Evolutionary conservation across 2,888 invertebrate genomes (phyloP).

Genomic region (Xanthorhoe designata): DNA sequence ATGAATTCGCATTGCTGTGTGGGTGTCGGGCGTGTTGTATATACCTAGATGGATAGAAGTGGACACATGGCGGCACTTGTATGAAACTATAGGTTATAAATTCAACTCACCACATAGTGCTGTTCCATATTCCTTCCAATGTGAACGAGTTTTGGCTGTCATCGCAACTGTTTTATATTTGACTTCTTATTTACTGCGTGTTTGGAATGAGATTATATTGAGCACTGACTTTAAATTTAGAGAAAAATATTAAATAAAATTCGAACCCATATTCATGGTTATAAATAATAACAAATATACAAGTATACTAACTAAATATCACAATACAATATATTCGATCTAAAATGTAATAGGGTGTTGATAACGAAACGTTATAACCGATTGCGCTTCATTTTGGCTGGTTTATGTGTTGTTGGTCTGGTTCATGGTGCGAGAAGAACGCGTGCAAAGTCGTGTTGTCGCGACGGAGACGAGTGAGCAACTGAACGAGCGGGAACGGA

Average conservation of each 20-base stretch:
- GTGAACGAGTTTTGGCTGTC: constrained; percentile 84
- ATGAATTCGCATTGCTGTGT: constrained; percentile 20
- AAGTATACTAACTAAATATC: constrained; percentile 82
- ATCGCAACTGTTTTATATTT: constrained; percentile 70
- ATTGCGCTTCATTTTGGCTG: constrained; percentile 84
- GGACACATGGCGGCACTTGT: constrained; percentile 61
- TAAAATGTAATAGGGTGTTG: constrained; percentile 77
- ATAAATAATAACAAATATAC: constrained; percentile 77
- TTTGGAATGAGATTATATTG: constrained; percentile 85
- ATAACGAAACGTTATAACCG: constrained; percentile 82
- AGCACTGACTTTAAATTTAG: constrained; percentile 77
- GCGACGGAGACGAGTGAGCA: constrained; percentile 77
- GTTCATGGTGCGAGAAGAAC: constrained; percentile 78
- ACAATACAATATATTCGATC: constrained; percentile 84
- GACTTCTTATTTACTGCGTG: constrained; percentile 69
- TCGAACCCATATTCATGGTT: constrained; percentile 77
- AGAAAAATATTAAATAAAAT: constrained; percentile 72
- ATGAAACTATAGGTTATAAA: constrained; percentile 74
- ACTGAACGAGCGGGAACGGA: constrained; percentile 66
- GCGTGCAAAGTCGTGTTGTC: constrained; percentile 70
- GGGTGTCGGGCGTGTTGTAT: constrained; percentile 17
- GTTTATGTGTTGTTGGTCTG: constrained; percentile 84
- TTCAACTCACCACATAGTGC: constrained; percentile 82
- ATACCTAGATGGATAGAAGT: constrained; percentile 25
- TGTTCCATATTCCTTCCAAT: constrained; percentile 86